Percentiles rank a stretch among this genome's conserved stretches.
Conservation (phyloP, 2,797 vertebrate genomes). For the Enteromius unitaeniatus region DNA sequence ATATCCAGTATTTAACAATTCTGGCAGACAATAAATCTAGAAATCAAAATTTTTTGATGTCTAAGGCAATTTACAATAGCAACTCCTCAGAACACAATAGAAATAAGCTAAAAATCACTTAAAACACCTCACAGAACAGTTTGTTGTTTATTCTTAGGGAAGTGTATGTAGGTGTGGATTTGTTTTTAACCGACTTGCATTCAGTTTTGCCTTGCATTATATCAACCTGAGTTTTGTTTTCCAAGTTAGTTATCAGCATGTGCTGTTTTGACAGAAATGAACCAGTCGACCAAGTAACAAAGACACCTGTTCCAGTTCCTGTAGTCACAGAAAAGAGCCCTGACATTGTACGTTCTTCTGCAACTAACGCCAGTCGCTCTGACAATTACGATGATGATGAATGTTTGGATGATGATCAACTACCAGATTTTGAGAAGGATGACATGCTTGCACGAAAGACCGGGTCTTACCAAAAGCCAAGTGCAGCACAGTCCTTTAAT, state of each 20-base stretch:
- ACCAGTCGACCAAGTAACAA: slow-evolving; percentile 55
- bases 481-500: slow-evolving; percentile 60
- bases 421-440: slow-evolving; percentile 78
- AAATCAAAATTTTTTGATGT: background rate
- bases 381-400: slow-evolving; percentile 46
- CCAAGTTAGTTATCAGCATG: slow-evolving; percentile 23
- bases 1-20: background rate
- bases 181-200: background rate
- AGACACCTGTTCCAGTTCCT: slow-evolving; percentile 14
- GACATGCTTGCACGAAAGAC: slow-evolving; percentile 85
- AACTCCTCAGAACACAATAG: background rate
- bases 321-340: slow-evolving; percentile 64
- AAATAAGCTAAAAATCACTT: background rate
- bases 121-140: background rate
- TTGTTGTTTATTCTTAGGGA: background rate
- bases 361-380: slow-evolving; percentile 21
- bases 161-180: background rate
- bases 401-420: slow-evolving; percentile 56
- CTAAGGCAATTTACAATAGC: background rate
- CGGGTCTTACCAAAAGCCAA: slow-evolving; percentile 70
- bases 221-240: background rate
- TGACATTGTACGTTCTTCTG: slow-evolving; percentile 42
- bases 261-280: slow-evolving; percentile 71
- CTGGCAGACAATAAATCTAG: background rate
- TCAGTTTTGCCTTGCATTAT: background rate